phyloP scores from a whole-genome alignment of 2,797 vertebrate genomes.

The Intellagama lesueurii region DNA sequence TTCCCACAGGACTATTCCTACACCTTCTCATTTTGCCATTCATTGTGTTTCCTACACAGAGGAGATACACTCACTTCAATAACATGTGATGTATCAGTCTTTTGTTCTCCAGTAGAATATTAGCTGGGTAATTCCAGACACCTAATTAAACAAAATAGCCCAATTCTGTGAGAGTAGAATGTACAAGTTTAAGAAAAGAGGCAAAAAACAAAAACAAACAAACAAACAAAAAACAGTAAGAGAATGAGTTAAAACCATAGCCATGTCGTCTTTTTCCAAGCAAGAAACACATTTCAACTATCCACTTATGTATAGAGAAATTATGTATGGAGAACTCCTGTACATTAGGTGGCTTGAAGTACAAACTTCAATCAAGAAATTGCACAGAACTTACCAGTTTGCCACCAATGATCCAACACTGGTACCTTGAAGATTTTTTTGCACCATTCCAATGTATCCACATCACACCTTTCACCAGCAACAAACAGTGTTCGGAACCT shows the following conservation, averaged over 20 bases:
- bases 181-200: not conserved
- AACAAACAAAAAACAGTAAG: not conserved
- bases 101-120: not conserved
- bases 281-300: not conserved
- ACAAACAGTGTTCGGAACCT: conserved; percentile 90
- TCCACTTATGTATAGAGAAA: not conserved
- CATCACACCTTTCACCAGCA: conserved; percentile 94
- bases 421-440: conserved; percentile 91
- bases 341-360: conserved; percentile 4
- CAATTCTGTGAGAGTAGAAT: not conserved
- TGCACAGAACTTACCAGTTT: conserved; percentile 88
- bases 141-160: not conserved
- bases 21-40: not conserved
- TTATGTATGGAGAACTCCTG: not conserved
- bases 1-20: not conserved
- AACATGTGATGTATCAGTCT: not conserved
- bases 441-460: conserved; percentile 93
- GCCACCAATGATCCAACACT: conserved; percentile 99
- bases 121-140: not conserved
- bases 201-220: no score
- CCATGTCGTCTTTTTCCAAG: not conserved
- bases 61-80: not conserved
- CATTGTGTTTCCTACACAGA: not conserved
- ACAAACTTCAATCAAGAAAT: not conserved
- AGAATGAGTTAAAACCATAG: not conserved